These are phyloP conservation scores for Scelioninae gen. 1 DNA, from an alignment of 2,888 invertebrate species.

Conservation along the genomic window DNA sequence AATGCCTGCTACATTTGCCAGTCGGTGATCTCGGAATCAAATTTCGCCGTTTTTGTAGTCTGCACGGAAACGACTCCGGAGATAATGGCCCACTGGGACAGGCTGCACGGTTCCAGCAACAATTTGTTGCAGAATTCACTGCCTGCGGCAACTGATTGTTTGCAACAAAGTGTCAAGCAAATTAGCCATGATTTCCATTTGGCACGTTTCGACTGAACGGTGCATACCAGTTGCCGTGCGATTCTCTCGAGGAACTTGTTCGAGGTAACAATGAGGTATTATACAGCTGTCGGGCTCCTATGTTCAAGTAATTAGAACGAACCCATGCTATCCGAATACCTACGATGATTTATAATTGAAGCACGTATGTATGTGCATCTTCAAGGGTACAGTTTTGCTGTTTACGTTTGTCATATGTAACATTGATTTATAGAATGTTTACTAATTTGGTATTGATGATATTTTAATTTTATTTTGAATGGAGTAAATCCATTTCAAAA, in stretches of 20 bases:
- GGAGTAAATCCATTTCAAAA: too few species aligned
- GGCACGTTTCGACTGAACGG: slow-evolving; percentile 44
- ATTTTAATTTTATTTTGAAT: too few species aligned
- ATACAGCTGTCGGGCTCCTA: slow-evolving; percentile 59
- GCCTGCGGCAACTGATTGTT: slow-evolving; percentile 46
- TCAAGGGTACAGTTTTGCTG: too few species aligned
- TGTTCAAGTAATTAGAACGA: slow-evolving; percentile 61
- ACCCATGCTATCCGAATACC: too few species aligned
- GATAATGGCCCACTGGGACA: slow-evolving; percentile 1
- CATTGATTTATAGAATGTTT: too few species aligned
- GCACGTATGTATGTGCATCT: too few species aligned
- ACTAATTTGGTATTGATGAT: too few species aligned
- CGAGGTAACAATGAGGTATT: slow-evolving; percentile 63
- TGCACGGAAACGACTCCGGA: neutral
- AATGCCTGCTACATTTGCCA: slow-evolving; percentile 13
- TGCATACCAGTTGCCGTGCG: slow-evolving; percentile 39
- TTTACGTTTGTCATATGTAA: too few species aligned
- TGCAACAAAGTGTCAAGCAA: slow-evolving; percentile 51
- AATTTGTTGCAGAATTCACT: slow-evolving; percentile 38
- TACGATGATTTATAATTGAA: too few species aligned
- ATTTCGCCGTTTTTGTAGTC: slow-evolving; percentile 6
- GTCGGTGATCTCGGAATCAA: neutral
- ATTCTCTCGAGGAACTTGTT: slow-evolving; percentile 45
- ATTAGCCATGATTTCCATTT: slow-evolving; percentile 62
- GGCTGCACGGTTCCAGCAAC: slow-evolving; percentile 1